Base-by-base conservation (phyloP, 2,113 vertebrate genomes). In the Passer montanus region DNA sequence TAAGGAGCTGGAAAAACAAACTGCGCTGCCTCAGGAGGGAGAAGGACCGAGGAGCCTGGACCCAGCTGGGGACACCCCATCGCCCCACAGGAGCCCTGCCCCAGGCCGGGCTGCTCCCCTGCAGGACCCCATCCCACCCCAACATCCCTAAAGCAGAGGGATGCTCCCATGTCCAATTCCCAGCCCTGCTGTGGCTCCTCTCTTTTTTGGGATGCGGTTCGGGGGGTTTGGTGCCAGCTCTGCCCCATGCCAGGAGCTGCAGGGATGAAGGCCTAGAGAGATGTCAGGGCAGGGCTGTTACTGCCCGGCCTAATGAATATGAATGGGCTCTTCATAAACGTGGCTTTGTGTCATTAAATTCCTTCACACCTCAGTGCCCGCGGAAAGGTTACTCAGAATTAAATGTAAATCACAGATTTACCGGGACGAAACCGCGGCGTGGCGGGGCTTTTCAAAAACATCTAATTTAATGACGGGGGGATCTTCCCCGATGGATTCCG, bases 341-440 rank as follows among this genome's bases (percentile, higher is more conserved):
- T 58, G 95, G 97, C 96, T 94, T 94, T 43, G 97, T 97, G 97
- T 97, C 98, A 98, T 98, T 98, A 97, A 97, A 98, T 98, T 98
- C 98, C 98, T 99, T 98, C 98, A 99, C 98, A 98, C 87, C 96
- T 98, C 97, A 77, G 90, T 90, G 98, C 95, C 74, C 96, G 15
- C 75, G 77, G 96, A 98, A 98, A 98, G 98, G 98, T 98, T 98
- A 97, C 97, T 97, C 93, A 81, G 97, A 98, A 98, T 98, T 96
- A 98, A 98, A 99, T 98, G 98, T 97, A 99, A 99, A 99, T 99
- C 98, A 98, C 97, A 69, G 97, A 98, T 98, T 99, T 98, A 98
- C 98, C 98, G 97, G 97, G 92, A 98, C 78, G 96, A 98, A 98
- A 98, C 97, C 97, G 91, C 89, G 74, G 75, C 15, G 31, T 94